Percentiles rank a stretch among this genome's conserved stretches.
phyloP scores from a whole-genome alignment of 2,113 vertebrate genomes.

The Catharus fuscescens region DNA sequence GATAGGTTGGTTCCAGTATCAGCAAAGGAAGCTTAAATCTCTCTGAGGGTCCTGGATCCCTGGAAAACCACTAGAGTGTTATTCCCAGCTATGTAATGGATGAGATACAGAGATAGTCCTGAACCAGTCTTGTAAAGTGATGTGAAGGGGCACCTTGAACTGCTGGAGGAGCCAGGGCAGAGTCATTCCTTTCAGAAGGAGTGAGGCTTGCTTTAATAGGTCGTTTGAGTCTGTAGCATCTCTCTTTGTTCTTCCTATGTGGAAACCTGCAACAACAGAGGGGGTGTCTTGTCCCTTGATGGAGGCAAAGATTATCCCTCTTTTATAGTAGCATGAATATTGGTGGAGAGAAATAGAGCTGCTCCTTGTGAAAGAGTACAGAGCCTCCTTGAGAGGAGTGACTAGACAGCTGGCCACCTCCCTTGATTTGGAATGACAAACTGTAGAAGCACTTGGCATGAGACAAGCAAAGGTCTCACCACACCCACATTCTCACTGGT shows the following conservation, averaged over 20 bases:
- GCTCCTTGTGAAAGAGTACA: background rate
- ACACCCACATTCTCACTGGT: slow-evolving; percentile 68
- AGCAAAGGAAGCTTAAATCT: background rate
- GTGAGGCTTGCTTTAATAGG: background rate
- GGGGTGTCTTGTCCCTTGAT: background rate
- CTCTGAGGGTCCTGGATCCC: background rate
- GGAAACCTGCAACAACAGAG: background rate
- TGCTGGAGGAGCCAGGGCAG: background rate
- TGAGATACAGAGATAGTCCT: background rate
- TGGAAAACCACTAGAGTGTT: background rate
- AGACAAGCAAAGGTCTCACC: slow-evolving; percentile 56
- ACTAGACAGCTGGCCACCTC: background rate
- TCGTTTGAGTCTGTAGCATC: background rate
- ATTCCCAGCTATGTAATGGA: background rate
- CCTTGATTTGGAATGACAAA: slow-evolving; percentile 47
- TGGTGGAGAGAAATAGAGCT: background rate
- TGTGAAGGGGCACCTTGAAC: background rate
- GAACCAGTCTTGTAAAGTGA: background rate
- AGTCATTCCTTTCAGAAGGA: background rate
- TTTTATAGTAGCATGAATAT: background rate
- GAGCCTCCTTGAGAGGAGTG: background rate
- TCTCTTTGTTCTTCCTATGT: background rate
- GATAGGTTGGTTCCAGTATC: background rate
- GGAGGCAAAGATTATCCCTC: background rate
- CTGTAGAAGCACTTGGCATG: background rate